These are phyloP conservation scores for Gonioctena quinquepunctata DNA, from an alignment of 1,140 invertebrate genomes.

Conservation along the genomic window DNA sequence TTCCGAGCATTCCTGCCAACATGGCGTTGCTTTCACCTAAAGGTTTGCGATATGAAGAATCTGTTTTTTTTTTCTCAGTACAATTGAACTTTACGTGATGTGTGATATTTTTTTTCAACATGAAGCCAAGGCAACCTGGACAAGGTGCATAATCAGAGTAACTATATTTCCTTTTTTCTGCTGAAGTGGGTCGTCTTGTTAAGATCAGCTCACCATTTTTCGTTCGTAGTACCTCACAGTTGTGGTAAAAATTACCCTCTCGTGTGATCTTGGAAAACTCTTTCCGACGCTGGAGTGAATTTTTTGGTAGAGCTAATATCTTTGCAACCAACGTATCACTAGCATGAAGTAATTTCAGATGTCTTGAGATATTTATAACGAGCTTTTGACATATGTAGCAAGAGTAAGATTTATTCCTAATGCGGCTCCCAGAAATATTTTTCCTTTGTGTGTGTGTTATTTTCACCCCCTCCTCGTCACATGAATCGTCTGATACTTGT, in stretches of 20 bases:
- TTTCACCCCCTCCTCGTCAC: neutral
- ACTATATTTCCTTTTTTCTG: neutral
- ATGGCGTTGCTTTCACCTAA: conserved; percentile 6
- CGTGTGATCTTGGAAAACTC: neutral
- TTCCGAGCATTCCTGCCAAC: conserved; percentile 5
- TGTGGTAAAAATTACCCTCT: conserved; percentile 17
- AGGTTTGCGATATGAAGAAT: neutral
- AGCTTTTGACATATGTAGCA: conserved; percentile 18
- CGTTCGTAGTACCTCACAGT: conserved; percentile 9
- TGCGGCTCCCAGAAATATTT: conserved; percentile 3
- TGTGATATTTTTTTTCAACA: conserved; percentile 3
- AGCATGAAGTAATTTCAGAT: conserved; percentile 4
- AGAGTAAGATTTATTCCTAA: conserved; percentile 8
- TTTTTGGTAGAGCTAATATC: conserved; percentile 15
- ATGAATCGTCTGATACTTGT: neutral
- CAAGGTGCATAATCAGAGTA: conserved; percentile 22
- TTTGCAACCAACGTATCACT: conserved; percentile 17
- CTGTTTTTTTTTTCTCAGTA: neutral
- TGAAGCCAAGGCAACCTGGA: conserved; percentile 1
- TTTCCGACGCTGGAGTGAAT: conserved; percentile 4
- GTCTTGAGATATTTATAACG: neutral
- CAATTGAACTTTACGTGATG: conserved; percentile 3
- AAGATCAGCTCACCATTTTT: conserved; percentile 10
- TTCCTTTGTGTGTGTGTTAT: neutral
- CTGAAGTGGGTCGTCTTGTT: neutral